Evolutionary conservation across 2,888 invertebrate species (phyloP).

Genomic region (Cheilosia urbana): DNA sequence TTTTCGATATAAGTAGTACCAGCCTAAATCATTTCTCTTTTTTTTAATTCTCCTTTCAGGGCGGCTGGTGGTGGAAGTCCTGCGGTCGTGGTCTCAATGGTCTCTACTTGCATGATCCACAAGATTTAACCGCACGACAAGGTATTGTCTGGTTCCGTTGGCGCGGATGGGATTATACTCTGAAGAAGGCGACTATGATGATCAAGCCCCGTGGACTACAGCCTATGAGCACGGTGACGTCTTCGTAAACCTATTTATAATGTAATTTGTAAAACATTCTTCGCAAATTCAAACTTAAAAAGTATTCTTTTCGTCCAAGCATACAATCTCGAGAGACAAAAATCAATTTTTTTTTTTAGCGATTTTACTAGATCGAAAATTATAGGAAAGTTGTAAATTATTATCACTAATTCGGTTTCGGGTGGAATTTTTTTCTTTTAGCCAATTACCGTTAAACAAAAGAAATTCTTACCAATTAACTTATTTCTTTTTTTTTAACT

Average conservation of each 20-base stretch:
- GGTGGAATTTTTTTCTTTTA: constrained; percentile 60
- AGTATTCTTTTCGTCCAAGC: constrained; percentile 61
- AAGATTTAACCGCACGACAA: constrained; percentile 95
- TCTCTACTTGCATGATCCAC: constrained; percentile 94
- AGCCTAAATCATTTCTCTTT: background rate
- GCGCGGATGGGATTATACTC: constrained; percentile 97
- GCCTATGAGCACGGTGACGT: constrained; percentile 79
- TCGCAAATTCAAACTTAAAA: constrained; percentile 62
- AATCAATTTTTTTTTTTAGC: constrained; percentile 32
- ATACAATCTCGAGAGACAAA: constrained; percentile 57
- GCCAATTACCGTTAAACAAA: constrained; percentile 65
- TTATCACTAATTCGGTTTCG: constrained; percentile 38
- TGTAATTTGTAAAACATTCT: constrained; percentile 44
- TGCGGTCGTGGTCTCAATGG: constrained; percentile 96
- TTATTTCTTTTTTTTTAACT: constrained; percentile 58
- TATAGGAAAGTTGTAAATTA: constrained; percentile 47
- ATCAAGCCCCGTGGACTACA: constrained; percentile 88
- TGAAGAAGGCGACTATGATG: constrained; percentile 96
- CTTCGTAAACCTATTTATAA: constrained; percentile 58
- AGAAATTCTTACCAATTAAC: constrained; percentile 60
- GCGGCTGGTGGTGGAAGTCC: constrained; percentile 98
- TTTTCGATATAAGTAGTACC: background rate
- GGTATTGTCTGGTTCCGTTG: constrained; percentile 98
- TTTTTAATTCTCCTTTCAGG: constrained; percentile 81
- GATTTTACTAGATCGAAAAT: constrained; percentile 36